Base-by-base conservation (phyloP, 2,888 invertebrate species). In the Brachynemurus nebulosus region DNA sequence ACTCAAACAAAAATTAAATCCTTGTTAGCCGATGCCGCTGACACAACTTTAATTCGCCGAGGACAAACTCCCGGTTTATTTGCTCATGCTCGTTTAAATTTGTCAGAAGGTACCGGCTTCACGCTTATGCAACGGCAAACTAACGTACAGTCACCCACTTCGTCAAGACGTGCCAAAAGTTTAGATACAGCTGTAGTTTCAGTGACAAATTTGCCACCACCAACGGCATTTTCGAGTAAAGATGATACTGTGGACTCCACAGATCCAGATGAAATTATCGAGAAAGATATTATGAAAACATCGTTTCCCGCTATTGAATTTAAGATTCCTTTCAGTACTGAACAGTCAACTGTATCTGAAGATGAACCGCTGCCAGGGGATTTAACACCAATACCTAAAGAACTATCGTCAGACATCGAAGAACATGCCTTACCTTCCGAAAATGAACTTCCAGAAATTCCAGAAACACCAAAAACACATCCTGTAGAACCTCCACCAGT, bases 181-280 rank as follows among this genome's bases (percentile, higher is more conserved):
- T 68, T 89, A 50, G 89, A 89, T 55, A 81, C 86, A 2, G 84
- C 88, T 1, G 80, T 88, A 17, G 85, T 89, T 55, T 80, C 86
- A 16, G 64, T 88, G 21, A 83, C 80, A 60, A 72, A 80, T 55
- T 63, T 89, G 34, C 88, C 88, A 12, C 80, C 86, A 6, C 78
- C 84, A 62, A 85, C 86, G 62, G 84, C 88, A 0, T 86, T 88
- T 60, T 89, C 88, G 2, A 86, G 86, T 18, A 88, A 88, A 64
- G 89, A 89, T 59, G 89, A 89, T 58, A 89, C 89, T 0, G 79
- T 89, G 1, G 88, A 80, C 52, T 12, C 36, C 7, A 25, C 42
- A 8, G 45, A 50, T 0, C 54, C 55, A 9, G 53, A 58, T 18
- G 65, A 66, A 50, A 66, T 66, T 19, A 68, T 69, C 8, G 76